A percentile compares a stretch with the other conserved stretches of the same genome.
These are phyloP conservation scores for Lutraria rhynchaena DNA, from an alignment of 1,140 invertebrate genomes.

Conservation along the genomic window DNA sequence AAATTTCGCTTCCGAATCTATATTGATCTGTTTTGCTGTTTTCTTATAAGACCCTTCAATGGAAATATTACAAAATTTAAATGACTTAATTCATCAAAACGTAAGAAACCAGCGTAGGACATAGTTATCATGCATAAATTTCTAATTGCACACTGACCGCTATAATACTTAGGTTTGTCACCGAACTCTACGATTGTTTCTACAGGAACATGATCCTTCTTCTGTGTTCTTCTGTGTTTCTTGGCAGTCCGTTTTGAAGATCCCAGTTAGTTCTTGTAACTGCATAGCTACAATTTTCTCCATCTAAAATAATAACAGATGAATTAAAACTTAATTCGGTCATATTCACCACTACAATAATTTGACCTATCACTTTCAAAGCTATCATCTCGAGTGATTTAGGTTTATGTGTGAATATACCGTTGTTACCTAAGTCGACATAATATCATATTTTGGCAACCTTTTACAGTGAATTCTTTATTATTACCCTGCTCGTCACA, in stretches of 20 bases:
- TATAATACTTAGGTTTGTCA: not conserved
- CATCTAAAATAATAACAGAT: too few species aligned
- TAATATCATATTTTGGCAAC: not conserved
- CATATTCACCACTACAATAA: not conserved
- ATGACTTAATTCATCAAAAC: constrained; percentile 54
- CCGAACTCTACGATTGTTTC: not conserved
- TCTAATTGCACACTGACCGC: not conserved
- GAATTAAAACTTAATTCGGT: not conserved
- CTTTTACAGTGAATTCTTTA: not conserved
- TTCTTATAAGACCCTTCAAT: constrained; percentile 17
- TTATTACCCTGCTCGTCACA: not conserved
- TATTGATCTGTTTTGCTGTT: constrained; percentile 39
- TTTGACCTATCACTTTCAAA: not conserved
- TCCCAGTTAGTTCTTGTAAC: constrained; percentile 13
- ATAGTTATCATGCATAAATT: constrained; percentile 21
- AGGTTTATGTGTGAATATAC: not conserved
- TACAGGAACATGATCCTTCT: constrained; percentile 33
- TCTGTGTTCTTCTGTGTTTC: not conserved
- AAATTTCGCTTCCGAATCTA: constrained; percentile 34
- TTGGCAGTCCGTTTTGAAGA: constrained; percentile 20
- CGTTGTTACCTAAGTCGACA: not conserved
- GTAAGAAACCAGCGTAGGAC: constrained; percentile 28
- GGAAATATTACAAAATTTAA: constrained; percentile 39
- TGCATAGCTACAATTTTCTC: not conserved
- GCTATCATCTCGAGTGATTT: not conserved